Evolutionary conservation across 2,888 invertebrate species (phyloP).

Genomic region (Globia sparganii): DNA sequence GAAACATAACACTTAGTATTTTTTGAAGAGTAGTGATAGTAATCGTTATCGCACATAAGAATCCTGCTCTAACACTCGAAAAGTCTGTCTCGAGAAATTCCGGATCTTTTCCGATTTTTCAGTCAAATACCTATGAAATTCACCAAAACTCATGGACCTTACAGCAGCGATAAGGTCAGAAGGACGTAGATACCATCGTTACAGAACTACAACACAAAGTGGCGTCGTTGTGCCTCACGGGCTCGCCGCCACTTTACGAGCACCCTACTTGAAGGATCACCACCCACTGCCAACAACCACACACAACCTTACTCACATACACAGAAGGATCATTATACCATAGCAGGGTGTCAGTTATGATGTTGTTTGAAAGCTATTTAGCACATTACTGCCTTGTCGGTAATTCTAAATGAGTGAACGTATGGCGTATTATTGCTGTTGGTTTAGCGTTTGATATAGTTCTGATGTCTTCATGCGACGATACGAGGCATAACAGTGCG

Average conservation of each 20-base stretch:
- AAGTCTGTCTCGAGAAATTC: too few relatives aligned
- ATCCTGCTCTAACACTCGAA: not conserved
- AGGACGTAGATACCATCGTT: slow-evolving; percentile 27
- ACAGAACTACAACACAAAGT: slow-evolving; percentile 41
- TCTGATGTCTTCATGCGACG: slow-evolving; percentile 38
- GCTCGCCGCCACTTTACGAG: slow-evolving; percentile 64
- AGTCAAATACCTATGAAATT: not conserved
- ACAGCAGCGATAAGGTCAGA: slow-evolving; percentile 18
- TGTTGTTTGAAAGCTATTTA: slow-evolving; percentile 57
- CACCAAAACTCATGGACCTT: not conserved
- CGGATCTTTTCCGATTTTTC: not conserved
- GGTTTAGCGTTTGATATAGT: slow-evolving; percentile 48
- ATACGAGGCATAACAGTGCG: slow-evolving; percentile 20
- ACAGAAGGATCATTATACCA: slow-evolving; percentile 8
- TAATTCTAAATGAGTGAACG: slow-evolving; percentile 54
- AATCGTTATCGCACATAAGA: not conserved
- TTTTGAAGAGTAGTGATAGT: not conserved
- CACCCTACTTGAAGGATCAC: slow-evolving; percentile 63
- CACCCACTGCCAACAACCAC: not conserved
- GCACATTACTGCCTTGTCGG: slow-evolving; percentile 58
- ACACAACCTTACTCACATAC: slow-evolving; percentile 6
- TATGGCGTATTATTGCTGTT: slow-evolving; percentile 46
- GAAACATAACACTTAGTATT: not conserved
- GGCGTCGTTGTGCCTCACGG: slow-evolving; percentile 51
- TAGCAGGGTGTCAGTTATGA: slow-evolving; percentile 13